Evolutionary conservation across 2,113 vertebrate species (phyloP), one percentile per base, ranked within the genome.

Genomic region (Ibidorhyncha struthersii): DNA sequence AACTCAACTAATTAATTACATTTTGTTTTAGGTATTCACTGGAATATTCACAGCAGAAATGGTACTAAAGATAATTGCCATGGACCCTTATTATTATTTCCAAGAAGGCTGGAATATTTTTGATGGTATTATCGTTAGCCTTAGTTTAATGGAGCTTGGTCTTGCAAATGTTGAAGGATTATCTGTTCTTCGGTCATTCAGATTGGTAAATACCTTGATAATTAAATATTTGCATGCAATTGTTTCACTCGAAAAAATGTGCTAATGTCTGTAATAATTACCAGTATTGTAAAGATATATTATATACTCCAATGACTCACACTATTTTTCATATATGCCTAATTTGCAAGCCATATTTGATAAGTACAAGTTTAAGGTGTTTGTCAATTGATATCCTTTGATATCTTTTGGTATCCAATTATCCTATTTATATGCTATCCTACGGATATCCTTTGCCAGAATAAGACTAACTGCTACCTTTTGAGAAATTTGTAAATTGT

Each of bases 61-160:
- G 99, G 98, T 99, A 82, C 98, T 99, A 34, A 99, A 99, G 98
- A 98, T 99, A 90, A 99, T 99, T 95, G 99, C 99, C 52, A 95
- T 99, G 98, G 99, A 99, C 52, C 99, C 99, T 45, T 99, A 99
- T 86, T 98, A 98, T 95, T 99, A 99, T 97, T 99, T 99, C 91
- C 99, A 99, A 98, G 98, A 99, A 91, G 98, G 98, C 66, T 99
- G 99, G 99, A 99, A 99, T 97, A 99, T 99, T 95, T 99, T 99
- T 96, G 99, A 99, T 97, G 98, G 98, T 67, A 98, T 99, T 95
- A 99, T 99, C 9, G 99, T 99, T 93, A 99, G 98, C 91, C 97
- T 99, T 89, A 99, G 99, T 97, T 98, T 99, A 96, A 98, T 99
- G 97, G 99, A 99, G 92, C 98, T 99, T 81, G 97, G 98, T 91